These are phyloP conservation scores for Lucilia cuprina DNA, from an alignment of 1,140 invertebrate genomes.

Conservation along the genomic window DNA sequence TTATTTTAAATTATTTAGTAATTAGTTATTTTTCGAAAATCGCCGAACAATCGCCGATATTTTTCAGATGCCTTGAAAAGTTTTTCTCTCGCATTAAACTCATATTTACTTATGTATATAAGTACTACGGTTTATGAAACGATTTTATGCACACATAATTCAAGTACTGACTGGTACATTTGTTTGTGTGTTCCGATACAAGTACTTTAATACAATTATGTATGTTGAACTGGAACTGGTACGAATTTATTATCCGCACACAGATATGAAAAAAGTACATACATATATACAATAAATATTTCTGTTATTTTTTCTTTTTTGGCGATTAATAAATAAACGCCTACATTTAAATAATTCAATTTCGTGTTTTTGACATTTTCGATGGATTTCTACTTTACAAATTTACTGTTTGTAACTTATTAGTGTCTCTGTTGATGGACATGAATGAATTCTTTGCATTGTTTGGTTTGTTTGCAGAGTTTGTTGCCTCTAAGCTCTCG, in stretches of 20 bases:
- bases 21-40: too few species aligned
- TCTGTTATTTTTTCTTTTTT: background rate
- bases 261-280: background rate
- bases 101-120: too few species aligned
- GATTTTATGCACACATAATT: too few species aligned
- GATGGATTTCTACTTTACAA: conserved; percentile 4
- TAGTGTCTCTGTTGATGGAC: conserved; percentile 20
- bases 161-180: too few species aligned
- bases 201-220: too few species aligned
- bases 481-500: background rate
- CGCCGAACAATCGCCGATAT: too few species aligned
- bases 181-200: too few species aligned
- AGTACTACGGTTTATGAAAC: too few species aligned
- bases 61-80: too few species aligned
- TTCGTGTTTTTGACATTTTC: conserved; percentile 17
- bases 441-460: background rate
- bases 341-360: conserved; percentile 20
- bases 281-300: background rate
- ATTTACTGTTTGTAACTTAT: conserved; percentile 18
- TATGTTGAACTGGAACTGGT: too few species aligned
- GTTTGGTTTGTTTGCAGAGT: background rate
- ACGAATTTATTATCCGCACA: background rate
- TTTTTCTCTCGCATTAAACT: too few species aligned
- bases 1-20: too few species aligned
- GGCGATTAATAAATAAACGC: conserved; percentile 27